These are phyloP conservation scores for Ditylenchus weischeri DNA, from an alignment of 2,888 invertebrate species.

Conservation along the genomic window DNA sequence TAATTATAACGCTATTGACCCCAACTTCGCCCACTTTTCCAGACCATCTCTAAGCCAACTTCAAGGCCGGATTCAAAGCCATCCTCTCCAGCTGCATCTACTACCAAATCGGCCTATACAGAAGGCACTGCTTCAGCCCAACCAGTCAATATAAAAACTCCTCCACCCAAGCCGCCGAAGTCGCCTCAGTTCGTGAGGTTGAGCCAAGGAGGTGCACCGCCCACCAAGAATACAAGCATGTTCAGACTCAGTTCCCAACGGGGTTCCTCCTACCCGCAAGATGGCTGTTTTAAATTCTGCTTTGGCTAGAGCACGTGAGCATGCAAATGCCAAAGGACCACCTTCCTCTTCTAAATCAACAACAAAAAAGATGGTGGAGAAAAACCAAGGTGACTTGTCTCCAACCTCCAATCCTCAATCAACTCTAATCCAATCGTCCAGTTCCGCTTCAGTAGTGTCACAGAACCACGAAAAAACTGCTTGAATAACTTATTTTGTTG, in stretches of 20 bases:
- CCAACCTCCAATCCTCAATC: too few species aligned
- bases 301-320: neutral
- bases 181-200: too few species aligned
- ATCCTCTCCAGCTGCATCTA: neutral
- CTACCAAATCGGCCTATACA: neutral
- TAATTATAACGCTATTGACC: neutral
- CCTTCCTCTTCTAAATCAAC: too few species aligned
- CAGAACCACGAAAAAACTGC: too few species aligned
- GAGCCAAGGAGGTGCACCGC: neutral
- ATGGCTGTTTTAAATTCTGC: neutral
- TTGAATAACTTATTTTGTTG: too few species aligned
- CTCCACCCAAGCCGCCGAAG: too few species aligned
- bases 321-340: too few species aligned
- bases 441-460: too few species aligned
- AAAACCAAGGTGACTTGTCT: too few species aligned
- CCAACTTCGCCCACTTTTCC: neutral
- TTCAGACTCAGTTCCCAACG: neutral
- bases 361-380: too few species aligned
- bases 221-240: neutral
- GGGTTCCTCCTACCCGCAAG: neutral
- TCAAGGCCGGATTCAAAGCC: neutral
- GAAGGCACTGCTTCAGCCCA: neutral
- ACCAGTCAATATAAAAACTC: too few species aligned
- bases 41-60: neutral
- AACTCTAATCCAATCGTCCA: too few species aligned